Evolutionary conservation across 1,140 invertebrate species (phyloP).

Genomic region (Cephus cinctus): DNA sequence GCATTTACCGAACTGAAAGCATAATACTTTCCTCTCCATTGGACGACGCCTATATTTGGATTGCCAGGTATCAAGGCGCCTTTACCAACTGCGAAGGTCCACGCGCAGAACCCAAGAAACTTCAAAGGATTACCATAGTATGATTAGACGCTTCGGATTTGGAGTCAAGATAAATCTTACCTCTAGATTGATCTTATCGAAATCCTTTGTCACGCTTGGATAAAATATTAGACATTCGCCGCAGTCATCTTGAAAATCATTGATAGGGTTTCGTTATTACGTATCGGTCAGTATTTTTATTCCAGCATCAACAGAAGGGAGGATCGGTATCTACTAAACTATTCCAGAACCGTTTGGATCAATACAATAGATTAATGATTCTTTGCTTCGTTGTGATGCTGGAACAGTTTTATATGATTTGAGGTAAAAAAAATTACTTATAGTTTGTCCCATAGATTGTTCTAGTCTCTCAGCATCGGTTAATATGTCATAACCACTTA

Average conservation of each 20-base stretch:
- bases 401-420: neutral
- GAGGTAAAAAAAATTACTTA: constrained; percentile 35
- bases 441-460: constrained; percentile 45
- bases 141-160: neutral
- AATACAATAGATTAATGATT: neutral
- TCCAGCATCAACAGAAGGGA: constrained; percentile 8
- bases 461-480: constrained; percentile 55
- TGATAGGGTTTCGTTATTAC: constrained; percentile 3
- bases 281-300: neutral
- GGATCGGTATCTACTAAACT: neutral
- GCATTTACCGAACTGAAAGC: constrained; percentile 60
- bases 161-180: constrained; percentile 24
- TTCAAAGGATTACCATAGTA: constrained; percentile 35
- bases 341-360: neutral
- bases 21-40: constrained; percentile 58
- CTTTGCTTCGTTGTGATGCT: constrained; percentile 8
- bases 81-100: constrained; percentile 57
- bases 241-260: constrained; percentile 30
- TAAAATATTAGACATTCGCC: constrained; percentile 47
- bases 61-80: constrained; percentile 67
- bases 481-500: constrained; percentile 33
- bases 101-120: constrained; percentile 69
- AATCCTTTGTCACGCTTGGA: constrained; percentile 43
- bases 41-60: constrained; percentile 62
- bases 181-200: constrained; percentile 52